Base-by-base conservation (phyloP, 2,797 vertebrate genomes). In the Trematomus bernacchii region DNA sequence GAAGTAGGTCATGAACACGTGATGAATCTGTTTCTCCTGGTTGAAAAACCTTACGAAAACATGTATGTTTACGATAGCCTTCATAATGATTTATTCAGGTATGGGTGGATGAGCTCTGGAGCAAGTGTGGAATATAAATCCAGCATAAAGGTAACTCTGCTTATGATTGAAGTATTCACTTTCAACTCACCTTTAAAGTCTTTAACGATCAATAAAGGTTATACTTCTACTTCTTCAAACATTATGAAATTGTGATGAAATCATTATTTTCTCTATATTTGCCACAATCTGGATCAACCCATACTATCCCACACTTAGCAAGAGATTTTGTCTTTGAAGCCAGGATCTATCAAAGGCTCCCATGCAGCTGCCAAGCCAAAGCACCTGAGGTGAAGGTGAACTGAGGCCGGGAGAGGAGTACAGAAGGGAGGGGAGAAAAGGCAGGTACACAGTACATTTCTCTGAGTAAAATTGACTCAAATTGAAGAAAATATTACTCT, bases 231-330 rank as follows among this genome's bases (percentile, higher is more conserved):
- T 30, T 42, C 76, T 84, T 85, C 71, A 90, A 84, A 79, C 76
- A 30, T 65, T 65, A 54, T 65, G 73, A 88, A 87, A 87, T 82
- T 37, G 46, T 89, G 88, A 86, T 85, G 81, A 82, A 83, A 87
- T 86, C 37, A 68, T 82, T 43, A 47, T 48, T 71, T 64, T 63
- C 44, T 67, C 33, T 75, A 62, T 42, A 64, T 77, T 74, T 71
- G 10, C 52, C 63, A 10, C 48, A 64, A 47, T 57, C 37, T 44
- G 52, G 44, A 80, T 79, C 74, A 73, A 79, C 60, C 63, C 13
- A 43, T n/a, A 44, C 80, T 67, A 82, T 79, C 76, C 72, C 48
- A 15, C 52, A 30, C 67, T 69, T 37, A 68, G 60, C 27, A 47
- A 15, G 80, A 76, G 71, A 66, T 69, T 82, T 78, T 66, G 78